Conservation (phyloP, 2,888 invertebrate genomes). For the Lithophane socia region DNA sequence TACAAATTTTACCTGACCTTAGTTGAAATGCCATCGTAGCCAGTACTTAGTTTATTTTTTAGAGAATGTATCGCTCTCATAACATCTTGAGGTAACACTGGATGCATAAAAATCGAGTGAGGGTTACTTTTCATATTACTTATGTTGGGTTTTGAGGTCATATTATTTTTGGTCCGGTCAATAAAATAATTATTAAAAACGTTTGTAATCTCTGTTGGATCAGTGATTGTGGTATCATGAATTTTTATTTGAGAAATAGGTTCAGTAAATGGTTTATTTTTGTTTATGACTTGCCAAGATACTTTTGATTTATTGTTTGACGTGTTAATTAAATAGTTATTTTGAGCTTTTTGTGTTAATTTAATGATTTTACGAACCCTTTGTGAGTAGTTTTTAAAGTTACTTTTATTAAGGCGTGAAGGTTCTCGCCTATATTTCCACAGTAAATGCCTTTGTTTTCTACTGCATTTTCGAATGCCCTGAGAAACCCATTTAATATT, state of each 20-base stretch:
- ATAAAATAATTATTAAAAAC: background rate
- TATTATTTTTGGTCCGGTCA: background rate
- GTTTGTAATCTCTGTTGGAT: background rate
- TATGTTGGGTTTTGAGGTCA: too few species aligned
- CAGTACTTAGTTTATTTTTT: background rate
- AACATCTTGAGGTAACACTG: background rate
- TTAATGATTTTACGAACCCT: background rate
- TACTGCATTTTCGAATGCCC: too few species aligned
- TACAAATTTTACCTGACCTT: background rate
- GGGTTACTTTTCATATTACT: background rate
- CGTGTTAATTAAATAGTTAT: background rate
- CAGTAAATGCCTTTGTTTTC: too few species aligned
- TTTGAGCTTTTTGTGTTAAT: background rate
- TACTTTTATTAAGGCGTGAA: too few species aligned
- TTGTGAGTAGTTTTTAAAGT: too few species aligned
- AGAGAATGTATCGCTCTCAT: background rate
- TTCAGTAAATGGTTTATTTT: background rate
- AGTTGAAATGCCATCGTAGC: background rate
- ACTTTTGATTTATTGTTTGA: background rate
- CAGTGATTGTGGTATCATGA: background rate
- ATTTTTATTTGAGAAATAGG: background rate
- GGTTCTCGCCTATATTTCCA: too few species aligned
- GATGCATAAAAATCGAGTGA: background rate
- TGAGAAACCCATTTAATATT: too few species aligned
- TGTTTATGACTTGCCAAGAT: background rate